Conservation (phyloP, 2,113 vertebrate species). For the Neotoma lepida region DNA sequence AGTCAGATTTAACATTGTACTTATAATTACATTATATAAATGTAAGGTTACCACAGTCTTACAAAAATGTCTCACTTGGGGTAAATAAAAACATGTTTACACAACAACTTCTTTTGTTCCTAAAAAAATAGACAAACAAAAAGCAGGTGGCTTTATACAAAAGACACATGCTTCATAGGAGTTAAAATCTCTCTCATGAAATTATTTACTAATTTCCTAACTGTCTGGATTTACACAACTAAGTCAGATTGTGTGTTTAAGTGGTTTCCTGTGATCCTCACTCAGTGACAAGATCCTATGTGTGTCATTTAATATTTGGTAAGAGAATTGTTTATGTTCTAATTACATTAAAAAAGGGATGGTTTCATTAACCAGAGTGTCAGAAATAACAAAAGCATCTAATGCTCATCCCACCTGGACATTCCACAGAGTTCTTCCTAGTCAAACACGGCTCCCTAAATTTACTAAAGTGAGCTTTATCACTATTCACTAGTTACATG, state of each 20-base stretch:
- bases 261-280: slow-evolving; percentile 41
- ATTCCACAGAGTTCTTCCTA: slow-evolving; percentile 52
- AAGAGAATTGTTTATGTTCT: slow-evolving; percentile 64
- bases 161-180: slow-evolving; percentile 52
- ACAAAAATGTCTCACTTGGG: not conserved
- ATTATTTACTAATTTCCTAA: slow-evolving; percentile 53
- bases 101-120: not conserved
- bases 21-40: not conserved
- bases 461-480: slow-evolving; percentile 65
- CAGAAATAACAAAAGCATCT: slow-evolving; percentile 69
- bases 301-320: slow-evolving; percentile 48
- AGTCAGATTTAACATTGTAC: not conserved
- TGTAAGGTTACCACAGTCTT: not conserved
- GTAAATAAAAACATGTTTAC: slow-evolving; percentile 32
- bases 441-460: slow-evolving; percentile 52
- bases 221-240: slow-evolving; percentile 38
- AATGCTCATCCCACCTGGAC: slow-evolving; percentile 60
- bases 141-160: not conserved
- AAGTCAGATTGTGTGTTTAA: slow-evolving; percentile 49
- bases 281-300: slow-evolving; percentile 26
- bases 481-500: not conserved
- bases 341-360: slow-evolving; percentile 60
- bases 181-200: slow-evolving; percentile 55
- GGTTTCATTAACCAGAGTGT: slow-evolving; percentile 73
- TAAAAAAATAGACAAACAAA: slow-evolving; percentile 29